Evolutionary conservation across 2,888 invertebrate genomes (phyloP), one percentile per base, ranked within the genome.

Genomic region (Neria commutata): DNA sequence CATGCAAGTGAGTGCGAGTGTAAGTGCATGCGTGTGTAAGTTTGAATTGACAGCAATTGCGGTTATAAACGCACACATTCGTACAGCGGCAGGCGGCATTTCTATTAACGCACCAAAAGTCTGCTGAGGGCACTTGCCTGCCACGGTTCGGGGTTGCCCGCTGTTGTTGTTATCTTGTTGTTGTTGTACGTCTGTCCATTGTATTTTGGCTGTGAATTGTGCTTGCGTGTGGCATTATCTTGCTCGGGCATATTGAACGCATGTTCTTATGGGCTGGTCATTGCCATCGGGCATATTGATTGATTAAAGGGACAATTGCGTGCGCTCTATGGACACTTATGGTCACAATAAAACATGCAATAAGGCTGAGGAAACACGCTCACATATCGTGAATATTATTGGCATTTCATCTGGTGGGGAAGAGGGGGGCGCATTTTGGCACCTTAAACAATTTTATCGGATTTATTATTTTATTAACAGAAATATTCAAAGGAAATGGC

Each of bases 1-100:
- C n/a, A n/a, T n/a, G n/a, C n/a, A n/a, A n/a, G n/a, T n/a, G n/a
- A n/a, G n/a, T n/a, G n/a, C n/a, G n/a, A n/a, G n/a, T n/a, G n/a
- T n/a, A n/a, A n/a, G n/a, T n/a, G n/a, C n/a, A n/a, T n/a, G n/a
- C n/a, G 3, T 8, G 0, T 14, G 10, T 29, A 11, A 11, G 34
- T 34, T n/a, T 34, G 21, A 34, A 10, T 40, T 34, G 23, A 33
- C n/a, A 11, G 37, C 49, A 33, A 21, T 52, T 61, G 58, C 40
- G 58, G 55, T 52, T 54, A 45, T 58, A 51, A 56, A 50, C 56
- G 56, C 51, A 56, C 56, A 40, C 56, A 54, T 37, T 51, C 33
- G 47, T n/a, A n/a, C 34, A n/a, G n/a, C n/a, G 6, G 19, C 5
- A 42, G 4, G 21, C 14, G 48, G 24, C 29, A 29, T 26, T 57